phyloP scores from a whole-genome alignment of 2,888 invertebrate genomes.

The Chrysolina oricalcia region DNA sequence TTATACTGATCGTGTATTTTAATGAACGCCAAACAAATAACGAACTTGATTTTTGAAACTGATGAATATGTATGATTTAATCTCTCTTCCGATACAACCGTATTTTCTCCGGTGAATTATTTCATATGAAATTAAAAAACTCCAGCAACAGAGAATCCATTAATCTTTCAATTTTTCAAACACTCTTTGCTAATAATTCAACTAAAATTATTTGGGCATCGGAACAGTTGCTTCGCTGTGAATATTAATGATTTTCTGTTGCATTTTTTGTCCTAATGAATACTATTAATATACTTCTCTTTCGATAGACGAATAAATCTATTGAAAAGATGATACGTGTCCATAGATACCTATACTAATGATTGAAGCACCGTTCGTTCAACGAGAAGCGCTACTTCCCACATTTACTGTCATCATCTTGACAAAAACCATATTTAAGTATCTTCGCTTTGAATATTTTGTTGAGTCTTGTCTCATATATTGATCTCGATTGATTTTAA shows the following conservation, averaged over 20 bases:
- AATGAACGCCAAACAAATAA: slow-evolving; percentile 2
- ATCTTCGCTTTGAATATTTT: no score
- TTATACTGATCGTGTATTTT: not conserved
- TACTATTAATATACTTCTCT: slow-evolving; percentile 9
- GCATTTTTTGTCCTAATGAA: slow-evolving; percentile 10
- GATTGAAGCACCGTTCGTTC: not conserved
- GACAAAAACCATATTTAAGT: no score
- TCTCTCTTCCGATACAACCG: slow-evolving; percentile 6
- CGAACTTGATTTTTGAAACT: not conserved
- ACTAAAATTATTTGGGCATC: not conserved
- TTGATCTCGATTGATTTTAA: no score
- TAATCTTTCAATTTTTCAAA: slow-evolving; percentile 16
- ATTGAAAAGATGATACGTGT: not conserved
- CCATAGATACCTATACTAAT: not conserved
- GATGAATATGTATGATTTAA: slow-evolving; percentile 8
- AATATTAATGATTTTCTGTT: slow-evolving; percentile 4
- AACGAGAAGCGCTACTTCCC: not conserved
- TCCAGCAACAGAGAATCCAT: not conserved
- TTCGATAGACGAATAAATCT: not conserved
- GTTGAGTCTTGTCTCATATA: no score
- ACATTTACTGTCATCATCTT: no score
- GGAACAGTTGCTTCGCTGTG: not conserved
- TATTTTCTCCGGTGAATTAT: not conserved
- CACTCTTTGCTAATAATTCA: not conserved
- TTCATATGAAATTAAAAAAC: not conserved